Percentiles rank a stretch among this genome's conserved stretches.
Conservation (phyloP, 2,797 vertebrate genomes). For the Thamnophis elegans region DNA sequence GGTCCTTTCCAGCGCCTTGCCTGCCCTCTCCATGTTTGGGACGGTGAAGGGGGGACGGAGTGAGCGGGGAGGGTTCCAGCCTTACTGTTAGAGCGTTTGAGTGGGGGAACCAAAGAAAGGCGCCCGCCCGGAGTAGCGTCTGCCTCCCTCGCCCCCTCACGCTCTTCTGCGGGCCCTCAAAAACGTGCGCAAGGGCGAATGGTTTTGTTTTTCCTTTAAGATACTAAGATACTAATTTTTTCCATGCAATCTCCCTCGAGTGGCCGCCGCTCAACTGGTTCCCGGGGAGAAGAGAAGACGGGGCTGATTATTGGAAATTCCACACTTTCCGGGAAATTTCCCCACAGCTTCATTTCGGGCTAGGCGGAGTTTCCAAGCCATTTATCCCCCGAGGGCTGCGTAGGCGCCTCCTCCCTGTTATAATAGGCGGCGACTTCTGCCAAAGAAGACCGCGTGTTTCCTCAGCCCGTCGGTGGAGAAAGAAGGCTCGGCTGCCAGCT, state of each 20-base stretch:
- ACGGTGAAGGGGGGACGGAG: no score
- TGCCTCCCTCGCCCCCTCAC: background rate
- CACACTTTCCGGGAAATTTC: background rate
- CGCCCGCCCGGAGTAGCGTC: background rate
- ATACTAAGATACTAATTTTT: background rate
- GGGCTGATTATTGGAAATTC: background rate
- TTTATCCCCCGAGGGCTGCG: rapidly evolving
- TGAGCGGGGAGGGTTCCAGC: background rate
- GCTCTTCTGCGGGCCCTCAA: background rate
- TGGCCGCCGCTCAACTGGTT: background rate
- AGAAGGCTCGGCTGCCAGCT: background rate
- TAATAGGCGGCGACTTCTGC: conserved; percentile 28
- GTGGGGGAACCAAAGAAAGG: background rate
- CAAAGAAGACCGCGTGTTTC: background rate
- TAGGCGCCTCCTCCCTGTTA: background rate
- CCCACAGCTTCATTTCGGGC: background rate
- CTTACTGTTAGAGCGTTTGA: background rate
- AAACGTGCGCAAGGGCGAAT: background rate
- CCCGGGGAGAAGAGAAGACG: background rate
- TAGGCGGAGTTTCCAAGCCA: background rate
- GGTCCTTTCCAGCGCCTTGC: background rate
- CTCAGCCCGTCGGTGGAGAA: background rate
- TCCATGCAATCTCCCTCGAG: background rate
- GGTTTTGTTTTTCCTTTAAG: background rate
- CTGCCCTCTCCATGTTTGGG: background rate